Evolutionary conservation across 2,888 invertebrate species (phyloP).

Genomic region (Gymnosoma rotundatum): DNA sequence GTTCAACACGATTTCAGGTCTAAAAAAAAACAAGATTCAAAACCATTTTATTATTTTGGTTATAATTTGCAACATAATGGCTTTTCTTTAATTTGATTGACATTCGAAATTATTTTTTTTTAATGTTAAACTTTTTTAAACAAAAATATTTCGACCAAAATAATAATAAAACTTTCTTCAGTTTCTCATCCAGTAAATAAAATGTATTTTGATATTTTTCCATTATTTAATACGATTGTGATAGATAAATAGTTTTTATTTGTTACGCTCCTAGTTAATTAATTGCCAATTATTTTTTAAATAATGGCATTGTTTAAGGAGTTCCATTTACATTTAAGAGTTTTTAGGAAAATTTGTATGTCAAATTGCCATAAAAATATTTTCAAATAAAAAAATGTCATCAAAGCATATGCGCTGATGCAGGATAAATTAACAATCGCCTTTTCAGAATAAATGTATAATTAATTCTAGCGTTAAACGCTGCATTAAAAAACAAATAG

Average conservation of each 20-base stretch:
- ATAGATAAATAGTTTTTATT: not conserved
- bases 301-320: slow-evolving; percentile 48
- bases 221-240: not conserved
- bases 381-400: slow-evolving; percentile 5
- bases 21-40: not conserved
- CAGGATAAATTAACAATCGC: not conserved
- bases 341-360: slow-evolving; percentile 16
- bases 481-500: not conserved
- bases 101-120: too few relatives aligned
- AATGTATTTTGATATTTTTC: too few relatives aligned
- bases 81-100: slow-evolving; percentile 58
- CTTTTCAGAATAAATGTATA: not conserved
- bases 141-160: too few relatives aligned
- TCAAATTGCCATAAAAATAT: slow-evolving; percentile 10
- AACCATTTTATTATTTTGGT: slow-evolving; percentile 32
- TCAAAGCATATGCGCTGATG: not conserved
- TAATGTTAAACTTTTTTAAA: too few relatives aligned
- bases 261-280: slow-evolving; percentile 17
- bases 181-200: too few relatives aligned
- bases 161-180: too few relatives aligned
- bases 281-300: slow-evolving; percentile 46
- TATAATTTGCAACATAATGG: slow-evolving; percentile 42
- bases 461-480: slow-evolving; percentile 51
- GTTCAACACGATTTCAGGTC: slow-evolving; percentile 65
- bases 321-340: slow-evolving; percentile 50